Evolutionary conservation across 2,888 invertebrate species (phyloP).

Genomic region (Alviniconcha strummeri): DNA sequence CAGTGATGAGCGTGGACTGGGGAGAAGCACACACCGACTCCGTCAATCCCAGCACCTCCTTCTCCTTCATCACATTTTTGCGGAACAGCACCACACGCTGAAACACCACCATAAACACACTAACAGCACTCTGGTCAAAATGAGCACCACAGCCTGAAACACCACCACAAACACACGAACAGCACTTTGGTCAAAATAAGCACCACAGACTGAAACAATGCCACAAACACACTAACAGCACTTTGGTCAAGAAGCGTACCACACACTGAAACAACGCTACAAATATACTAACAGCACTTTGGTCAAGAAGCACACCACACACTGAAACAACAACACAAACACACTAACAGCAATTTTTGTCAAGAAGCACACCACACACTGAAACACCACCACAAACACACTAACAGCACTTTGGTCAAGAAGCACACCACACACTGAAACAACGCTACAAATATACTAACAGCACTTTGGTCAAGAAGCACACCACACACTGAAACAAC

Average conservation of each 20-base stretch:
- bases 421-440: conserved; percentile 87
- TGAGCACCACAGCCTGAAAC: conserved; percentile 84
- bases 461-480: conserved; percentile 70
- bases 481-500: conserved; percentile 82
- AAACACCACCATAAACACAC: conserved; percentile 35
- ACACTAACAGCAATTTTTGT: no score
- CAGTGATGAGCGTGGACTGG: conserved; percentile 91
- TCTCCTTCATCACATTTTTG: conserved; percentile 94
- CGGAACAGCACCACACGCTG: conserved; percentile 92
- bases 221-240: not conserved
- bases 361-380: conserved; percentile 84
- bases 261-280: conserved; percentile 79
- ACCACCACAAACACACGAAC: not conserved
- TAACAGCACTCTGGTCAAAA: no score
- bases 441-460: not conserved
- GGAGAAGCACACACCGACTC: conserved; percentile 89
- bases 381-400: conserved; percentile 45
- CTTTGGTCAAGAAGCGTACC: conserved; percentile 76
- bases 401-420: no score
- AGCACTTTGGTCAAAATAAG: conserved; percentile 71
- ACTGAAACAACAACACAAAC: conserved; percentile 65
- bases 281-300: no score
- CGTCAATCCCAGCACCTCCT: conserved; percentile 88
- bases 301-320: conserved; percentile 82
- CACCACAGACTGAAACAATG: conserved; percentile 81